Conservation (phyloP, 2,888 invertebrate genomes). For the Parapristionchus giblindavisi region DNA sequence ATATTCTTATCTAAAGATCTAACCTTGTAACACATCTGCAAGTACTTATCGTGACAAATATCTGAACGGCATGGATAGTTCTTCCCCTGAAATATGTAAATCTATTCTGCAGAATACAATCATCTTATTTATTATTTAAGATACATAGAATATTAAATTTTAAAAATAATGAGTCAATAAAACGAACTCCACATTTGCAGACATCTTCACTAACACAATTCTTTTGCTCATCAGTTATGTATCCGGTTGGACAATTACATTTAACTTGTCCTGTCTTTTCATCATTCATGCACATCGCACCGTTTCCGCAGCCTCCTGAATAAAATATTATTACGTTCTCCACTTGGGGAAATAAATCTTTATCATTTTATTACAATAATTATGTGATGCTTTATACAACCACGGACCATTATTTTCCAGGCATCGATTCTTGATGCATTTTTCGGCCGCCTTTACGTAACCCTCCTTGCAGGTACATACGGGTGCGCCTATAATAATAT, state of each 20-base stretch:
- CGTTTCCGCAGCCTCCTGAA: constrained; percentile 33
- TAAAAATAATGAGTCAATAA: too few relatives aligned
- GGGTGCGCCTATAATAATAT: too few relatives aligned
- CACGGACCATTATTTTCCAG: constrained; percentile 34
- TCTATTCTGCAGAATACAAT: too few relatives aligned
- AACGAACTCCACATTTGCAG: constrained; percentile 36
- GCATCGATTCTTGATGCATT: constrained; percentile 24
- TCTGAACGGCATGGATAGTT: constrained; percentile 12
- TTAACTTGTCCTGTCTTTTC: not conserved
- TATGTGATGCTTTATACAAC: too few relatives aligned
- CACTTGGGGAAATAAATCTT: too few relatives aligned
- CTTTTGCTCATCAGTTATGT: constrained; percentile 22
- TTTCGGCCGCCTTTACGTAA: too few relatives aligned
- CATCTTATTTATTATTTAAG: not conserved
- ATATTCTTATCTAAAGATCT: too few relatives aligned
- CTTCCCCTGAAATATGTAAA: not conserved
- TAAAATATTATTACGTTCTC: too few relatives aligned
- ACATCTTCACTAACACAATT: constrained; percentile 26
- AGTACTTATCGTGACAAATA: constrained; percentile 17
- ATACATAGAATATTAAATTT: not conserved
- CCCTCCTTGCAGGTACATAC: not conserved
- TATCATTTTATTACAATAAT: too few relatives aligned
- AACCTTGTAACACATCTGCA: constrained; percentile 14
- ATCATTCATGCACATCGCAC: constrained; percentile 24
- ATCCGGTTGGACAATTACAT: constrained; percentile 30